Conservation (phyloP, 2,888 invertebrate genomes). For the Calliopum simillimum region DNA sequence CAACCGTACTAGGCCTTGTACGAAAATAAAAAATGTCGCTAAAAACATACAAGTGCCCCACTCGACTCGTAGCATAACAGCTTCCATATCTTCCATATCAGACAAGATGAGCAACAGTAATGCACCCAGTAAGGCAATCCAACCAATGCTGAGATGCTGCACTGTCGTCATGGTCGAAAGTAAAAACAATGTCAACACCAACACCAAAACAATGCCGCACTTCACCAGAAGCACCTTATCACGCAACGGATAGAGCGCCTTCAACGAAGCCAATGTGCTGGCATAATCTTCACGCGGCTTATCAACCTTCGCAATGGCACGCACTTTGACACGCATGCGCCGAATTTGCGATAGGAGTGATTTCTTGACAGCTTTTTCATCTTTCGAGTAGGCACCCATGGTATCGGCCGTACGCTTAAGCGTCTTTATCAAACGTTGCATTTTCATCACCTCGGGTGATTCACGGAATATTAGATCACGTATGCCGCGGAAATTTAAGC, state of each 20-base stretch:
- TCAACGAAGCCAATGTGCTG: slow-evolving; percentile 37
- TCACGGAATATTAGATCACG: slow-evolving; percentile 42
- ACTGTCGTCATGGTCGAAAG: slow-evolving; percentile 28
- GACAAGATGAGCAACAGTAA: slow-evolving; percentile 41
- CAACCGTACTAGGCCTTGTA: slow-evolving; percentile 33
- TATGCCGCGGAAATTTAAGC: slow-evolving; percentile 42
- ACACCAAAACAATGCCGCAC: slow-evolving; percentile 31
- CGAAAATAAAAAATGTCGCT: slow-evolving; percentile 39
- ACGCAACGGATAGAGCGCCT: slow-evolving; percentile 38
- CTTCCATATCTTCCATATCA: slow-evolving; percentile 44
- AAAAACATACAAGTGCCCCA: slow-evolving; percentile 47
- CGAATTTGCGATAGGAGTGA: slow-evolving; percentile 41
- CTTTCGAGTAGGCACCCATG: slow-evolving; percentile 45
- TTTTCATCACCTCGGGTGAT: slow-evolving; percentile 40
- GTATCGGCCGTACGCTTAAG: slow-evolving; percentile 42
- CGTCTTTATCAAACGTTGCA: slow-evolving; percentile 43
- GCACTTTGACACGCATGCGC: slow-evolving; percentile 42
- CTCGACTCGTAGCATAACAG: slow-evolving; percentile 44
- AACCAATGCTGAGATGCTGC: slow-evolving; percentile 40
- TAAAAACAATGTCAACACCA: slow-evolving; percentile 30
- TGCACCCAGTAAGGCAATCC: slow-evolving; percentile 44
- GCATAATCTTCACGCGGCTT: slow-evolving; percentile 49
- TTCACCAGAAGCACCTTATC: slow-evolving; percentile 35
- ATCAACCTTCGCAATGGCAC: slow-evolving; percentile 44
- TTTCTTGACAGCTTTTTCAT: slow-evolving; percentile 44